Conservation (phyloP, 2,797 vertebrate species). For the Dallia pectoralis region DNA sequence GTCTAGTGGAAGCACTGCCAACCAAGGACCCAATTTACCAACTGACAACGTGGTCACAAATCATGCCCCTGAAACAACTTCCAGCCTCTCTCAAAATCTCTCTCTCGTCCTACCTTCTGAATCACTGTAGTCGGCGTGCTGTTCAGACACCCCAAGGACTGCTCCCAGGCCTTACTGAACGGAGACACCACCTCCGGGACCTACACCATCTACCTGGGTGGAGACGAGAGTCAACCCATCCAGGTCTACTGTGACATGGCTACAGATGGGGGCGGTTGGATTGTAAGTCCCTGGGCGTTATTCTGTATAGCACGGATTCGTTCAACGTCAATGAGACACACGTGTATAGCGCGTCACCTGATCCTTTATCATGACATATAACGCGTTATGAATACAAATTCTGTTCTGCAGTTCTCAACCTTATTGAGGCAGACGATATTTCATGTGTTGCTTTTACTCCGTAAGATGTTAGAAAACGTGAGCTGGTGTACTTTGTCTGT, state of each 20-base stretch:
- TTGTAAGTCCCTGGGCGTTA: constrained; percentile 78
- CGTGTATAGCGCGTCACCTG: not conserved
- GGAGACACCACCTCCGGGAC: constrained; percentile 85
- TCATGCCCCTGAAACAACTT: not conserved
- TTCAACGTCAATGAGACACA: not conserved
- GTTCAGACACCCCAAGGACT: constrained; percentile 89
- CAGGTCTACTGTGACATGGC: constrained; percentile 95
- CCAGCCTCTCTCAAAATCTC: not conserved
- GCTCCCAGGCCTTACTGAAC: constrained; percentile 91
- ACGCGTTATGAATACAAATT: not conserved
- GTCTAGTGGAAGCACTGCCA: not conserved
- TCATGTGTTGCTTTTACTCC: not conserved
- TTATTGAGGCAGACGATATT: not conserved
- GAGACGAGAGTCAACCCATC: constrained; percentile 82
- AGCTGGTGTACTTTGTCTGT: not conserved
- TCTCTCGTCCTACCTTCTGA: not conserved
- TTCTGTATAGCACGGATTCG: not conserved
- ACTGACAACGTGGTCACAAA: not conserved
- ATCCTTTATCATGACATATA: not conserved
- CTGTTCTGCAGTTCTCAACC: no score
- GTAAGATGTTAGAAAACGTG: not conserved
- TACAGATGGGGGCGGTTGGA: constrained; percentile 93
- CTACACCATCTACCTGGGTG: constrained; percentile 86
- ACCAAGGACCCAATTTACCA: not conserved
- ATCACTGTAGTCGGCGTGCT: constrained; percentile 80